Evolutionary conservation across 2,113 vertebrate genomes (phyloP), one percentile per base, ranked within the genome.

Genomic region (Austrofundulus limnaeus): DNA sequence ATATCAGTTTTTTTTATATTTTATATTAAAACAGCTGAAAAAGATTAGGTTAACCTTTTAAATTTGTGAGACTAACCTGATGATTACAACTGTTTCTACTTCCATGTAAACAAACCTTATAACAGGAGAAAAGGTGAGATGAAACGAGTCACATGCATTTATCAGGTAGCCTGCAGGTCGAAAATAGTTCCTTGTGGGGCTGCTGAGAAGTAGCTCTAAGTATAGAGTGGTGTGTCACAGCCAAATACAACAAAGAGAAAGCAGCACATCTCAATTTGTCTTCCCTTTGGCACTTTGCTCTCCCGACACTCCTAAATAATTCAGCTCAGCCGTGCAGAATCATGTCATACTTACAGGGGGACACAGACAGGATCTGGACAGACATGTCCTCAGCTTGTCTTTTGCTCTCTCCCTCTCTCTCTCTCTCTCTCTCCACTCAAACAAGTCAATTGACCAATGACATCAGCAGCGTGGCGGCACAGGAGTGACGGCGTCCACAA

Each of bases 271-370:
- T 19, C 9, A 58, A 53, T 17, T 41, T 9, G 2, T 28, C 0
- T 39, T 41, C 19, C 1, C 16, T 49, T 51, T 38, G 8, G 43
- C 21, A 31, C 38, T 71, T 42, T 45, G 25, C 38, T 19, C 10
- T 7, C 25, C 41, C n/a, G 31, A 53, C 11, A n/a, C 17, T 60
- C 28, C 37, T 66, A 52, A 77, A 72, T 58, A 43, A 72, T 41
- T 72, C 23, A 61, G 12, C 2, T 2, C 11, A 53, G 17, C 7
- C 13, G 48, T 70, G 19, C 54, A 69, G 28, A 23, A 66, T 62
- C 42, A 46, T 19, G 52, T 39, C 21, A 82, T 85, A 88, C 80
- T 88, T 65, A 88, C 84, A 81, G 24, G 75, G 51, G 34, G 59
- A 73, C 38, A 77, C 46, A 28, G 76, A 78, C 66, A 86, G 66